Evolutionary conservation across 2,113 vertebrate genomes (phyloP), one percentile per base, ranked within the genome.

Genomic region (Mohoua ochrocephala): DNA sequence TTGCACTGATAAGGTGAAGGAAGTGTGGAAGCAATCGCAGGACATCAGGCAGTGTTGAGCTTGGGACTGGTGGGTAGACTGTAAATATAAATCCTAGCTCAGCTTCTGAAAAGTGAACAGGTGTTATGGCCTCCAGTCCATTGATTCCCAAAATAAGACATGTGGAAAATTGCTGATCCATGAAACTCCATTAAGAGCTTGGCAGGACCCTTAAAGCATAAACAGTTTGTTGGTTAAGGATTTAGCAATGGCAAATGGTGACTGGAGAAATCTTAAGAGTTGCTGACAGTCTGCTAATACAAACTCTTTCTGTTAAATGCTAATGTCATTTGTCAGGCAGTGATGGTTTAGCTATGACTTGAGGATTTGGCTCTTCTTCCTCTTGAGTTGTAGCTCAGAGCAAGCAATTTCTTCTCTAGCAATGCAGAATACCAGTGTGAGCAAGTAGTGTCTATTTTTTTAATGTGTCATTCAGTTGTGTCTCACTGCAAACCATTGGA

Each of bases 81-180:
- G 93, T 92, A 96, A 95, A 87, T 95, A 91, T 68, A 88, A 95
- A 86, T 95, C 84, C 73, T 49, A 83, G 37, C 70, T 93, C 85
- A 87, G 80, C 37, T 89, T 95, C 86, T 95, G 64, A 52, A 35
- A 81, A 83, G 74, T 60, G 95, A 78, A 84, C 91, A 95, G 96
- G 91, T 96, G 96, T 82, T 95, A 71, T 33, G 70, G 92, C 94
- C 93, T 95, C 75, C 87, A 92, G 87, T 91, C 79, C 87, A 90
- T 67, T 96, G 86, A 81, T 93, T 97, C 83, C 76, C 86, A 75
- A 91, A 96, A 87, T 87, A 92, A 95, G 93, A 83, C 79, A 92
- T 97, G 87, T 93, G 94, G 91, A 86, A 95, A 92, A 78, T 42
- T 89, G 80, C 60, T 95, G 93, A 95, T 95, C 89, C 91, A 56